Base-by-base conservation (phyloP, 2,797 vertebrate genomes). In the Ambastaia sidthimunki region DNA sequence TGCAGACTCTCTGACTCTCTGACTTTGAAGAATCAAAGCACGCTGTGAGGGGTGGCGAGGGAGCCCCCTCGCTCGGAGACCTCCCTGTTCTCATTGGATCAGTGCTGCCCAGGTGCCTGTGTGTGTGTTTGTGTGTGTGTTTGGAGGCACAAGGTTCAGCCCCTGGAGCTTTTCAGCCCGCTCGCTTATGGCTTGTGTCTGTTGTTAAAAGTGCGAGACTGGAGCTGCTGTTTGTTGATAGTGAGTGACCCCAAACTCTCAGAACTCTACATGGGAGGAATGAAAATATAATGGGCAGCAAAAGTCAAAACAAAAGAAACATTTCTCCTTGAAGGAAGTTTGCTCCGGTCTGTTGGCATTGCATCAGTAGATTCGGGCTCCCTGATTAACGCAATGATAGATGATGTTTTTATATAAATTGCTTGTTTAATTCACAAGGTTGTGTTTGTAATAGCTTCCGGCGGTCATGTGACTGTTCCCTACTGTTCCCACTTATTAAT, bases 361-460 rank as follows among this genome's bases (percentile, higher is more conserved):
- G 25, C 44, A 44, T 50, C 62, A 41, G 19, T 7, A 28, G 21
- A 25, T 78, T 80, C 19, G 47, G 48, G n/a, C n/a, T n/a, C n/a
- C 23, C 68, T 44, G 69, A 82, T 83, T 48, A 70, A 54, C 76
- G 84, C 83, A 74, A 83, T 89, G 83, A 87, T 85, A 82, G 78
- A 78, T 86, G 88, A 87, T 91, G 93, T 92, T 88, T 91, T 91
- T 92, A 81, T 85, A 85, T 50, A 92, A 92, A 92, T 93, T 91
- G 92, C 90, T 89, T 91, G 90, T 90, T 89, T 90, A 94, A 94
- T 94, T 95, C 92, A 94, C 80, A 86, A 81, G 62, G 91, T 85
- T 84, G 87, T 83, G 90, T 89, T 78, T 89, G 76, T 89, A 86
- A 91, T 90, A 89, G 88, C 88, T 85, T 91, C 86, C 82, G 57